Evolutionary conservation across 1,140 invertebrate genomes (phyloP), one percentile per base, ranked within the genome.

Genomic region (Dinoponera quadriceps): DNA sequence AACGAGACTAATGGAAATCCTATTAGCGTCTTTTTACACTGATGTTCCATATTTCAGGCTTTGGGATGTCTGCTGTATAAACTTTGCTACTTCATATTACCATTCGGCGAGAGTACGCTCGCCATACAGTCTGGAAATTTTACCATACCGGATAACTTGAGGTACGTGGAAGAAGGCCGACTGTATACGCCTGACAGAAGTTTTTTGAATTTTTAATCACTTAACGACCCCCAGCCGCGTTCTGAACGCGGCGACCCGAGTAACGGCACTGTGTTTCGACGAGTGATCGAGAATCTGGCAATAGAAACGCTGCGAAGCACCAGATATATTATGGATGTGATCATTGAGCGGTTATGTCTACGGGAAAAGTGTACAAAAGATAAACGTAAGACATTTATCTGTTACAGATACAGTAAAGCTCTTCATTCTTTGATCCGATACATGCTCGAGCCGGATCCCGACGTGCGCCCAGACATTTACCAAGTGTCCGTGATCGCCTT

Each of bases 121-220:
- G 98, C 98, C 60, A 99, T 99, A 91, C 98, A 99, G 94, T 98
- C 96, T 93, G 98, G 97, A 60, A 97, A 97, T 90, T 98, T 98
- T 92, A 96, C 95, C 73, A 97, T 99, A 94, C 98, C 98, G 63
- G 97, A 98, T 93, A 96, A 95, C 94, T 97, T 97, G 33, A 96
- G 95, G 94, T 98, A 96, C 96, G 83, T 90, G 9, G 49, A 38
- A 68, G 49, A 38, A 68, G 82, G 0, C 63, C 3, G 7, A n/a
- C n/a, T 44, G 38, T 5, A 29, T 4, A 18, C 0, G 16, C 2
- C 13, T 59, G 18, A 78, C 0, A 11, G n/a, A 65, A 51, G 22
- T 51, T 33, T 18, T 0, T 2, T 5, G 2, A 44, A n/a, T 60
- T 33, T n/a, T 74, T n/a, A 29, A n/a, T 5, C 18, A 29, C 18